phyloP scores from a whole-genome alignment of 2,888 invertebrate genomes.

The Erebia palarica region DNA sequence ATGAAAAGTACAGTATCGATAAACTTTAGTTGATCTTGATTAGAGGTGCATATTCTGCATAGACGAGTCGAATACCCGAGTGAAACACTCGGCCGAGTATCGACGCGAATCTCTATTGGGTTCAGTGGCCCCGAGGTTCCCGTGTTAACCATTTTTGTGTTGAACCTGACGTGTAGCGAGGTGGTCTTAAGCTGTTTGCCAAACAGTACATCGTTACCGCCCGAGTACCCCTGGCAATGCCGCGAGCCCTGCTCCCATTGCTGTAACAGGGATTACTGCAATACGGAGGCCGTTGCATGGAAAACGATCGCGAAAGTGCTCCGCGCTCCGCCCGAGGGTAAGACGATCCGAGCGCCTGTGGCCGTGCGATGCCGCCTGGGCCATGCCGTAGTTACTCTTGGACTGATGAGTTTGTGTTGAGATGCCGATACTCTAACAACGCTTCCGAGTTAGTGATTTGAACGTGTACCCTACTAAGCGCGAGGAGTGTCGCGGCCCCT shows the following conservation, averaged over 20 bases:
- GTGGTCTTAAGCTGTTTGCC: slow-evolving; percentile 83
- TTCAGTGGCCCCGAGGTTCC: slow-evolving; percentile 45
- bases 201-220: slow-evolving; percentile 79
- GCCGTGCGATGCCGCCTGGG: slow-evolving; percentile 66
- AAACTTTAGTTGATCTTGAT: slow-evolving; percentile 19
- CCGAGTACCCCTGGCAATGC: slow-evolving; percentile 73
- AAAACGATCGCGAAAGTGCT: slow-evolving; percentile 62
- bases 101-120: slow-evolving; percentile 60
- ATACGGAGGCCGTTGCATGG: slow-evolving; percentile 66
- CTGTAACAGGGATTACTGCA: slow-evolving; percentile 75
- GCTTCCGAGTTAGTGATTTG: slow-evolving; percentile 78
- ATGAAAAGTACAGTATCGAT: slow-evolving; percentile 39
- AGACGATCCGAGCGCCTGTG: slow-evolving; percentile 65
- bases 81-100: slow-evolving; percentile 64
- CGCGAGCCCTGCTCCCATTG: slow-evolving; percentile 67
- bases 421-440: slow-evolving; percentile 78
- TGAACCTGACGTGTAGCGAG: slow-evolving; percentile 69
- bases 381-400: slow-evolving; percentile 66
- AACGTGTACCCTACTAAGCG: slow-evolving; percentile 74
- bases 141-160: slow-evolving; percentile 63
- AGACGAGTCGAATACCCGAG: slow-evolving; percentile 21
- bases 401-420: slow-evolving; percentile 76
- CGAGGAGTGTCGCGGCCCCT: slow-evolving; percentile 41
- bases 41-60: slow-evolving; percentile 44
- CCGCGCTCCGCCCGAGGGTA: slow-evolving; percentile 64